Evolutionary conservation across 2,797 vertebrate species (phyloP), one percentile per base, ranked within the genome.

Genomic region (Helicolenus hilgendorfi): DNA sequence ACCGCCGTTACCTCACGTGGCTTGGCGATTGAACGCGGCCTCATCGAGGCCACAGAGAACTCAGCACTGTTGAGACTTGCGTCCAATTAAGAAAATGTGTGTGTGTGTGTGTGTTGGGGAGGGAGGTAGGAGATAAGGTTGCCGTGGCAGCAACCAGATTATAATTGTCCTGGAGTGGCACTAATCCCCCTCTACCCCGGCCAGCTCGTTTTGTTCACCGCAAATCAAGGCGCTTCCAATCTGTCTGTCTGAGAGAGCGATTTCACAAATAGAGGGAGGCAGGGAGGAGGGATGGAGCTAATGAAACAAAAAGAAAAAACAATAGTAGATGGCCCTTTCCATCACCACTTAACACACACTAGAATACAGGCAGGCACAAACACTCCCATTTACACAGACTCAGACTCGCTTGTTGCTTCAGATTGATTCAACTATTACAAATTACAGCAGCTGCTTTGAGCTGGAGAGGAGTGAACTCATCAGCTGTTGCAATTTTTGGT

Each of bases 121-220:
- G 71, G 74, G 77, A 84, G 91, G 79, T 59, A 55, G 74, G 67
- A 89, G 94, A 94, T 92, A 91, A 92, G 85, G 89, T 91, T 89
- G 86, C 87, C 68, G 84, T 79, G 77, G 90, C 88, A 87, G 92
- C 86, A 73, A 49, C 87, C 11, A 91, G 89, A 94, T 93, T 93
- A 90, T 88, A 91, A 87, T 93, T 87, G 89, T 92, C 91, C 86
- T 92, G 92, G 86, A 94, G 93, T 91, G 92, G 88, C 90, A 80
- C 80, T 92, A 93, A 92, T 94, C 84, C 86, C 72, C 84, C 83
- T 65, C 83, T 83, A 60, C 35, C 88, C 65, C 53, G 35, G 74
- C 82, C 86, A 60, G 74, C 62, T 85, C 68, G 29, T 86, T 92
- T 89, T 92, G 78, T 90, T 95, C 85, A 38, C 72, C 3, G 27